Evolutionary conservation across 2,113 vertebrate species (phyloP).

Genomic region (Furnarius figulus): DNA sequence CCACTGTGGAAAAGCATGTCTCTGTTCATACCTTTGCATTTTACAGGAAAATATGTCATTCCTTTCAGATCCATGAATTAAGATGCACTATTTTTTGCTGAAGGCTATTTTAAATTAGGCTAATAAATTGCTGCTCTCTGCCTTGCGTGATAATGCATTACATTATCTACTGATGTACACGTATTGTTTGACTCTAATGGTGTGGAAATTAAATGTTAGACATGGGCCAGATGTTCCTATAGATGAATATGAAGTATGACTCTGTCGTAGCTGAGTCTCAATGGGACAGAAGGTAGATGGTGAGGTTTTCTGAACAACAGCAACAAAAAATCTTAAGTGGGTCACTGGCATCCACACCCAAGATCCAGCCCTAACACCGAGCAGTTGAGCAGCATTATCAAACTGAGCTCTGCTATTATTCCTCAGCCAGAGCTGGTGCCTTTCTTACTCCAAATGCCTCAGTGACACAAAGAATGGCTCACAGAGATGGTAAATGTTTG

Average conservation of each 20-base stretch:
- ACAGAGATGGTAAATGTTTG: background rate
- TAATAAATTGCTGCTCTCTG: constrained; percentile 86
- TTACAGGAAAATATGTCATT: constrained; percentile 75
- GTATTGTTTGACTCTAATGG: constrained; percentile 85
- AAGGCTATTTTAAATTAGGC: constrained; percentile 86
- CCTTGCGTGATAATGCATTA: constrained; percentile 83
- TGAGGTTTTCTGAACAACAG: constrained; percentile 35
- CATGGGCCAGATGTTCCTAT: constrained; percentile 83
- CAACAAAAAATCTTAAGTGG: constrained; percentile 56
- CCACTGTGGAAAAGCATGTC: constrained; percentile 60
- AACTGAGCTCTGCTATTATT: background rate
- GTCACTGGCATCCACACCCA: constrained; percentile 4
- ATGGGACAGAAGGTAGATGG: constrained; percentile 50
- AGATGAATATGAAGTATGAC: constrained; percentile 81
- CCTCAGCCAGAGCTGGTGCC: background rate
- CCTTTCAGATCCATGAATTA: constrained; percentile 75
- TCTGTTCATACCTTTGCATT: constrained; percentile 71
- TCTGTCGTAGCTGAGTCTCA: constrained; percentile 69
- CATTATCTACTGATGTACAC: constrained; percentile 85
- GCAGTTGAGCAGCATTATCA: constrained; percentile 6
- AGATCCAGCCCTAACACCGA: background rate
- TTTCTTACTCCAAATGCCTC: constrained; percentile 30
- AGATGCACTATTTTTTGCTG: constrained; percentile 78
- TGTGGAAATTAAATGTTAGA: constrained; percentile 85
- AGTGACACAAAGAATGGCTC: background rate